Base-by-base conservation (phyloP, 2,113 vertebrate species). In the Oryctolagus cuniculus region DNA sequence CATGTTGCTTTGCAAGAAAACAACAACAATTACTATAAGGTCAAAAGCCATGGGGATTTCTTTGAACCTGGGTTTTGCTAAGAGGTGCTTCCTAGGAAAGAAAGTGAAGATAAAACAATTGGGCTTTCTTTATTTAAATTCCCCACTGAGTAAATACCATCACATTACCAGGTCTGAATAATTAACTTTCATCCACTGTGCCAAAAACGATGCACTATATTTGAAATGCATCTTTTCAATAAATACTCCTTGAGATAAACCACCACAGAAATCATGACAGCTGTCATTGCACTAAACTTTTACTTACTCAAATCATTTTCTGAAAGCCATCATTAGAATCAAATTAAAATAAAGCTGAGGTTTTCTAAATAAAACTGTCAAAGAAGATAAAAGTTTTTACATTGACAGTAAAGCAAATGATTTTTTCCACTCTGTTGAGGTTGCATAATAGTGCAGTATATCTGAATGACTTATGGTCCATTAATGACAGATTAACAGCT, bases 361-460 rank as follows among this genome's bases (percentile, higher is more conserved):
- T 97, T 98, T 98, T 98, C 96, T 97, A 97, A 98, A 98, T 98
- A 98, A 98, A 98, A 97, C 97, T 97, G 98, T 97, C 98, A 98
- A 95, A 92, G 91, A 95, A 96, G 97, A 98, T 97, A 95, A 97
- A 98, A 98, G 92, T 95, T 98, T 97, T 97, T 97, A 96, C 96
- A 83, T 91, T 98, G 98, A 98, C 96, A 96, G 97, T 95, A 97
- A 98, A 98, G 97, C 95, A 98, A 98, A 97, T 97, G 3, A 92
- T 97, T 98, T 97, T 98, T 97, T 96, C 97, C 96, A 96, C 95
- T 97, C 96, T 96, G 97, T 90, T 97, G 97, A 96, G 95, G 93
- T 96, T 97, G 96, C 95, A 86, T 97, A 96, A 97, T 91, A 90
- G 96, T 83, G 96, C 94, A 79, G 85, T 97, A 81, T 96, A 97